Evolutionary conservation across 2,888 invertebrate genomes (phyloP).

Genomic region (Lissocephala sabroskyi): DNA sequence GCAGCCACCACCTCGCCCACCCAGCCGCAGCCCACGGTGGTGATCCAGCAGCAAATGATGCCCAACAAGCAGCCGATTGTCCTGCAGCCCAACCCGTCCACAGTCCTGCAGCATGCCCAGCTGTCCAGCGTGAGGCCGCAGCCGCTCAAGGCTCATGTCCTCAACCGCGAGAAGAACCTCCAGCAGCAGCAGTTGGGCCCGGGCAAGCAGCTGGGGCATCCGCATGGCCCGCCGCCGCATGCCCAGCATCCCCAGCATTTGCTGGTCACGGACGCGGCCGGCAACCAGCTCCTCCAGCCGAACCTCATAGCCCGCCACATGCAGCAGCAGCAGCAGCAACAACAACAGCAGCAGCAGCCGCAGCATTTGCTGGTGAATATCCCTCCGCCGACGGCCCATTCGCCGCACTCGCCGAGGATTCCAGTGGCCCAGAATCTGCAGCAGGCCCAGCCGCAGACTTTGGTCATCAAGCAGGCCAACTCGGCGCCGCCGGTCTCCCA

Average conservation of each 20-base stretch:
- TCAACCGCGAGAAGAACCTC: conserved; percentile 73
- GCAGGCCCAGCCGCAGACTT: conserved; percentile 50
- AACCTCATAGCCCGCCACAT: conserved; percentile 50
- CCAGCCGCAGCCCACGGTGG: conserved; percentile 27
- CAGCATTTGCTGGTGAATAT: conserved; percentile 69
- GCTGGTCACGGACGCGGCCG: conserved; percentile 49
- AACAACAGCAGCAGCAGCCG: conserved; percentile 33
- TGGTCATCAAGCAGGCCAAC: conserved; percentile 63
- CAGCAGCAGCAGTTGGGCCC: conserved; percentile 48
- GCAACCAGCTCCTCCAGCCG: conserved; percentile 59
- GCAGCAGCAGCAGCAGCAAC: conserved; percentile 21
- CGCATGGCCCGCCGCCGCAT: conserved; percentile 16
- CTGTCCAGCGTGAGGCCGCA: conserved; percentile 72
- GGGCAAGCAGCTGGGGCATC: conserved; percentile 44
- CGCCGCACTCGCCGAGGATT: conserved; percentile 50
- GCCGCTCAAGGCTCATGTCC: conserved; percentile 78
- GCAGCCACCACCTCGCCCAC: conserved; percentile 20
- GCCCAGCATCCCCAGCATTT: conserved; percentile 54
- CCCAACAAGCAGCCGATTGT: conserved; percentile 59
- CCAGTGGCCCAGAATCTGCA: conserved; percentile 23
- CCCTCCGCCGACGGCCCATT: conserved; percentile 63
- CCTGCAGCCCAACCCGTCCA: conserved; percentile 56
- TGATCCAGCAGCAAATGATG: conserved; percentile 35
- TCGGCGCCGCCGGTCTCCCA: conserved; percentile 23
- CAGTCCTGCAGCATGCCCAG: conserved; percentile 70